phyloP scores from a whole-genome alignment of 2,888 invertebrate species.

The Ashinkailepas kermadecensis region DNA sequence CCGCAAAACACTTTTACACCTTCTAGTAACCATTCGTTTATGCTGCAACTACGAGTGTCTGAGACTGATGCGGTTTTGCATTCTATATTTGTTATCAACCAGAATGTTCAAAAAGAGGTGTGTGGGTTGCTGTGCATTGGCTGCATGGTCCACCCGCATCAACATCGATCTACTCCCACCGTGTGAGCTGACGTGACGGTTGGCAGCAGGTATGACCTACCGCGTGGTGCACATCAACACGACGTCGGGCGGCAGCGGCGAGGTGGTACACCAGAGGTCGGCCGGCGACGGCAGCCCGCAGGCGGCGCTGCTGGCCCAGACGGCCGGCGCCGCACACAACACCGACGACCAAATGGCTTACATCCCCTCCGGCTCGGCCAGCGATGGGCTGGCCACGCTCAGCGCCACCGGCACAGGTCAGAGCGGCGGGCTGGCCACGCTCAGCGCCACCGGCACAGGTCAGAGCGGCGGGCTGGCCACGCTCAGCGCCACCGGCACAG shows the following conservation, averaged over 20 bases:
- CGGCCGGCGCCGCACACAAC: background rate
- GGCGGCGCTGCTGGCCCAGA: background rate
- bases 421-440: background rate
- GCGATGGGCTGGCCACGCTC: background rate
- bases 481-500: too few species aligned
- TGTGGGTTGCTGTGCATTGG: background rate
- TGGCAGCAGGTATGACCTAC: constrained; percentile 12
- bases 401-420: background rate
- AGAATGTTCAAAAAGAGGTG: background rate
- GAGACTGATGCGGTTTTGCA: too few species aligned
- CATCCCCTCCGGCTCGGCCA: background rate
- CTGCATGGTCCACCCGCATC: background rate
- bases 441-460: background rate
- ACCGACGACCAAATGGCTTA: constrained; percentile 15
- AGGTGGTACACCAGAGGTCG: background rate
- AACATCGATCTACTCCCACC: background rate
- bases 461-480: too few species aligned
- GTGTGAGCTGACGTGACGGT: background rate
- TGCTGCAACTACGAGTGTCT: too few species aligned
- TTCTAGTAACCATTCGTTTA: too few species aligned
- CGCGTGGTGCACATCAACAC: constrained; percentile 24
- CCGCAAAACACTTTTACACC: too few species aligned
- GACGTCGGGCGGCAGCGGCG: constrained; percentile 10
- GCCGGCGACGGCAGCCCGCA: background rate
- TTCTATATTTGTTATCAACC: too few species aligned